Evolutionary conservation across 1,140 invertebrate genomes (phyloP), one percentile per base, ranked within the genome.

Genomic region (Sitodiplosis mosellana): DNA sequence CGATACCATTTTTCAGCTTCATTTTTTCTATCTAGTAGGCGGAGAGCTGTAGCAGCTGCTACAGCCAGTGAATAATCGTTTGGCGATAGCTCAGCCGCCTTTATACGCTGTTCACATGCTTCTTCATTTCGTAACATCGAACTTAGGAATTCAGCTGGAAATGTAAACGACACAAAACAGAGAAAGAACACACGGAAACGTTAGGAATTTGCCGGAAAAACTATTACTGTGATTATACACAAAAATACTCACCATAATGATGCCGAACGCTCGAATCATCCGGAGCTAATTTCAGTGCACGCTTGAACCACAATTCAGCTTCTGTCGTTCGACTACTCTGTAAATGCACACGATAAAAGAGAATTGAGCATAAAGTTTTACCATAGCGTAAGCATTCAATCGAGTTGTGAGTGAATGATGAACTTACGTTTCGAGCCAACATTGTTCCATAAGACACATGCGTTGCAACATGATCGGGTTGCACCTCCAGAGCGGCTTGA

Each of bases 381-480:
- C 10, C 27, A 27, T 27, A 3, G 27, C 10, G 27, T 27, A 27
- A 27, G 20, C 2, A 2, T 36, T n/a, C 20, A 2, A 49, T 47
- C 37, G 36, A 33, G n/a, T 46, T 48, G 51, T 48, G 61, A 46
- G 43, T 12, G 27, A 42, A 33, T 45, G 27, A 42, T 19, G 21
- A 1, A 74, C 80, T 78, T 74, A 92, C 89, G 76, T 88, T 87
- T 70, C 81, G 80, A 34, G 87, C 82, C 19, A 90, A 69, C 45
- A 93, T 78, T 66, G 90, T 89, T 37, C 87, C 90, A 59, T 92
- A 87, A 40, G 87, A 90, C 45, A 94, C 73, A 64, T 93, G 85
- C 33, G 87, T 86, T 14, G 84, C 86, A 47, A 88, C 77, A 62
- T 92, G 84, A 61, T 88, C 80, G 34, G 86, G 83, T 64, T 89